phyloP scores from a whole-genome alignment of 2,113 vertebrate genomes.

The Mobula hypostoma region DNA sequence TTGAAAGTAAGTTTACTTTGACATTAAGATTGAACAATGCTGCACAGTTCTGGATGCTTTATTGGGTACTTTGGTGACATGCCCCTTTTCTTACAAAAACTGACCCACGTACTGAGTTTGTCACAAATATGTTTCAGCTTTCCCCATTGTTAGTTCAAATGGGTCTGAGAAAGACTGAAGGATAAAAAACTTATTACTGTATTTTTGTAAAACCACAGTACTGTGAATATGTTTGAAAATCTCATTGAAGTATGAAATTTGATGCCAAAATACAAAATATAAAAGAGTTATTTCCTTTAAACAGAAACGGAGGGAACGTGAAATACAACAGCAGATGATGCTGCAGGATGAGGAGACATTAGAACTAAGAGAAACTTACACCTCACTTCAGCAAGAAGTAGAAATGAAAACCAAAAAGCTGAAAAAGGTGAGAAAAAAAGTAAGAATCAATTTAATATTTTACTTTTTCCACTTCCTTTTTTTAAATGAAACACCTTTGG shows the following conservation, averaged over 20 bases:
- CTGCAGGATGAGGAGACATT: constrained; percentile 83
- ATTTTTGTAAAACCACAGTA: background rate
- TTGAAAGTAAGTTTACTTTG: too few species aligned
- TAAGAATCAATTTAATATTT: constrained; percentile 38
- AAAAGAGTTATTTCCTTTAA: background rate
- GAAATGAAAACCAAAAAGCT: constrained; percentile 95
- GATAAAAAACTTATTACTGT: background rate
- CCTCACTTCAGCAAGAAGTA: constrained; percentile 88
- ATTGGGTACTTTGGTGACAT: background rate
- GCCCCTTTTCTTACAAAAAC: background rate
- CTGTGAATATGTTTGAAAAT: background rate
- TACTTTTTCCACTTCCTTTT: background rate
- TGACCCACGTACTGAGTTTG: background rate
- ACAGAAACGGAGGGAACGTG: constrained; percentile 81
- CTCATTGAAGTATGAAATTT: background rate
- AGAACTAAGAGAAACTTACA: constrained; percentile 85
- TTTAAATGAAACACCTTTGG: background rate
- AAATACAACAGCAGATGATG: constrained; percentile 89
- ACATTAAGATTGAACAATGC: background rate
- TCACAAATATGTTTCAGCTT: background rate
- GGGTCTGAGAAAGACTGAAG: background rate
- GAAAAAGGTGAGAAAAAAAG: constrained; percentile 68
- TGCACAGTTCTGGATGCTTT: background rate
- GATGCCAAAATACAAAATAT: background rate
- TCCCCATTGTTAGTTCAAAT: background rate